Evolutionary conservation across 2,888 invertebrate species (phyloP), one percentile per base, ranked within the genome.

Genomic region (Drosophila robusta): DNA sequence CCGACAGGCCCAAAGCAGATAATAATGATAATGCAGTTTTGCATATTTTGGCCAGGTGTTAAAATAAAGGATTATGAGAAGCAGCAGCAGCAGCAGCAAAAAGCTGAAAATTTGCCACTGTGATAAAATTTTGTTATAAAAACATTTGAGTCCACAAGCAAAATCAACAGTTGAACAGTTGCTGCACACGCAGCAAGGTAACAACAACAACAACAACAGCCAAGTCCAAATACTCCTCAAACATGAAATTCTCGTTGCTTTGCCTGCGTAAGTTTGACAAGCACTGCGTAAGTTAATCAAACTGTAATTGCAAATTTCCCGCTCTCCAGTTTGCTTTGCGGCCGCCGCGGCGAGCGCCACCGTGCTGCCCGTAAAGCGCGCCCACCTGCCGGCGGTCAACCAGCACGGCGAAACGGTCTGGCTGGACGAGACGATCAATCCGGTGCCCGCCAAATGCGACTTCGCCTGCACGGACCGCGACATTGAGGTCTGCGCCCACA

Each of bases 41-140:
- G 60, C 62, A 82, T 82, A 70, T 78, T 67, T 65, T 69, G 76
- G 80, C 45, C 85, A 82, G 85, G 83, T 83, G 83, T 79, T 80
- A 69, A 80, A 75, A 68, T 76, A 80, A 80, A 69, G 74, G 82
- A 85, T 82, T 85, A 75, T 77, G 56, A 47, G 52, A 22, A 16
- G 16, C 46, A 42, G 22, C 51, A 22, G n/a, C n/a, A n/a, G 56
- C 46, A 42, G 32, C 34, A 16, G n/a, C 41, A 44, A 44, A 46
- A 57, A 39, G 24, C 61, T 42, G 58, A 16, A 49, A 54, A 46
- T 36, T 67, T 42, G 38, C 34, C 50, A 41, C 12, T 44, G 38
- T 8, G 50, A 39, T 22, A 36, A 45, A 61, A 61, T 42, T 45
- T 38, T 51, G 51, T 66, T 83, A 83, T 80, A 82, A 82, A 82